Evolutionary conservation across 2,888 invertebrate species (phyloP).

Genomic region (Leptinotarsa haldemani): DNA sequence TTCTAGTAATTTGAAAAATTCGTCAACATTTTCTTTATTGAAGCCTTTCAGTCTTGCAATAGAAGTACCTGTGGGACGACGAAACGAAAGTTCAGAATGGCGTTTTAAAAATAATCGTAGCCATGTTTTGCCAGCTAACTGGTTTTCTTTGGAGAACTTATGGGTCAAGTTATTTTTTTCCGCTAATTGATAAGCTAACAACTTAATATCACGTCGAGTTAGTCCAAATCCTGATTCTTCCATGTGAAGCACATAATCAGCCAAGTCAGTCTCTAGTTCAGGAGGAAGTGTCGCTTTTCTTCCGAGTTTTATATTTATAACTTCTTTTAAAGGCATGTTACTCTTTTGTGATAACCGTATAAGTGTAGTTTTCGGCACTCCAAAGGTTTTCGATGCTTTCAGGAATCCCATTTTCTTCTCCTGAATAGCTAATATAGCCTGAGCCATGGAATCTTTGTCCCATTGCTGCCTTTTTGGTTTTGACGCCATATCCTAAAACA

Average conservation of each 20-base stretch:
- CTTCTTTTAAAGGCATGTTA: neutral
- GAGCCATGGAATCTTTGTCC: neutral
- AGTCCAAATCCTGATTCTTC: neutral
- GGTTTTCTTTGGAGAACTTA: neutral
- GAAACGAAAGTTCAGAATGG: neutral
- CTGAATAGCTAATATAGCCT: no score
- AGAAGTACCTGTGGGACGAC: neutral
- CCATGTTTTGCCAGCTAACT: conserved; percentile 1
- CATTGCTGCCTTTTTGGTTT: neutral
- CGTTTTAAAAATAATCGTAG: neutral
- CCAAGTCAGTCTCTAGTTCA: neutral
- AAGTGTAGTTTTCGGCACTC: neutral
- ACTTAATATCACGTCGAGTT: neutral
- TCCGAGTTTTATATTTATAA: neutral
- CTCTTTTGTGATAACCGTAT: neutral
- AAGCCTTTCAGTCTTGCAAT: neutral
- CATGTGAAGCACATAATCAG: neutral
- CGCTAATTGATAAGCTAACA: neutral
- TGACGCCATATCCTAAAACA: neutral
- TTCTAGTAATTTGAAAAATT: neutral
- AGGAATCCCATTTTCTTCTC: neutral
- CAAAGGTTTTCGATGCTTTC: neutral
- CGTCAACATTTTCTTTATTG: neutral
- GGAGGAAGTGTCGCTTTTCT: neutral
- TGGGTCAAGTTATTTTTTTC: neutral